Base-by-base conservation (phyloP, 1,140 invertebrate species). In the Brachionus rubens region DNA sequence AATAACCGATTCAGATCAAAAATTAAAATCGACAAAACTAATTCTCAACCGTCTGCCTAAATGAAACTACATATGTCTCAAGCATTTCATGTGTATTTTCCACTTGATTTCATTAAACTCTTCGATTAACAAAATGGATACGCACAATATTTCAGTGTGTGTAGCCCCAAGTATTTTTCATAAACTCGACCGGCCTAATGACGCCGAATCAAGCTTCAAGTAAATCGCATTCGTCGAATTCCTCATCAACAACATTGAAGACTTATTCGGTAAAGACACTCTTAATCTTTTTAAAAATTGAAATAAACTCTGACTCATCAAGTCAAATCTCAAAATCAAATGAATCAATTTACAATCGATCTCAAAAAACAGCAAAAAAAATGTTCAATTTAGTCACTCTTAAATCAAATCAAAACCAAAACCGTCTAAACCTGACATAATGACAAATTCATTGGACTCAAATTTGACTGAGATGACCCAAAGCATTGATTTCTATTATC, bases 11-110 rank as follows among this genome's bases (percentile, higher is more conserved):
- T n/a, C n/a, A n/a, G n/a, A n/a, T n/a, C n/a, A n/a, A n/a, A n/a
- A n/a, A n/a, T n/a, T n/a, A n/a, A n/a, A n/a, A n/a, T n/a, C n/a
- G n/a, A n/a, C n/a, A n/a, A n/a, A n/a, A n/a, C n/a, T n/a, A n/a
- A n/a, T n/a, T n/a, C n/a, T n/a, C n/a, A n/a, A n/a, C n/a, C n/a
- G n/a, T n/a, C n/a, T n/a, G n/a, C n/a, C n/a, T n/a, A n/a, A n/a
- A n/a, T n/a, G n/a, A n/a, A 70, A 70, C 33, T 50, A 47, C 30
- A 41, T 47, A 12, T 70, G 67, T 30, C 41, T 70, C 0, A 50
- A 30, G n/a, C 67, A 70, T 70, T 70, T 70, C 4, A 48, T 48
- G 67, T 70, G 67, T 36, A 24, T 70, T 14, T 70, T 70, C 21
- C 26, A 70, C 16, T 12, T 48, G 36, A 70, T 70, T n/a, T 33